These are phyloP conservation scores for Anguilla megastoma DNA, from an alignment of 2,797 vertebrate species.

Conservation along the genomic window DNA sequence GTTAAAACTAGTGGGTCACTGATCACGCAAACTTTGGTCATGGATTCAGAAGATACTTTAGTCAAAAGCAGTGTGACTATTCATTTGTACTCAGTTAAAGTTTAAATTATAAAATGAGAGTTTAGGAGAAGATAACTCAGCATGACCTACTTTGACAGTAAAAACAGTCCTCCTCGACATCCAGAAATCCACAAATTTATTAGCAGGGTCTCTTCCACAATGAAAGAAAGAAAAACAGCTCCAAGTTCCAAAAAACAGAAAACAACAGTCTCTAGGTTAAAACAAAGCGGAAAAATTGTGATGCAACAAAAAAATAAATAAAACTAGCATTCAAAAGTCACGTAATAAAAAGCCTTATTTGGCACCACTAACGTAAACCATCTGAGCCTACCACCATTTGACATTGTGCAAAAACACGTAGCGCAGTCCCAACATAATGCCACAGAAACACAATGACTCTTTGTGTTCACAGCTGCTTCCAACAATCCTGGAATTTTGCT, in stretches of 20 bases:
- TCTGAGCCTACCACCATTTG: slow-evolving; percentile 58
- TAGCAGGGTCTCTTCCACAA: neutral
- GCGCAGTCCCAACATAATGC: slow-evolving; percentile 51
- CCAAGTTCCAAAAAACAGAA: neutral
- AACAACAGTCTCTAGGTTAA: neutral
- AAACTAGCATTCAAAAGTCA: slow-evolving; percentile 28
- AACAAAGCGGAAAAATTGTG: neutral
- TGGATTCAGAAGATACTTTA: neutral
- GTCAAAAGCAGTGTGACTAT: slow-evolving; percentile 29
- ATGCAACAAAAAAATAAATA: slow-evolving; percentile 7
- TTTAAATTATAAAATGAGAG: slow-evolving; percentile 48
- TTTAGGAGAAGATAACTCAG: slow-evolving; percentile 50
- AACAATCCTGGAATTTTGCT: slow-evolving; percentile 53
- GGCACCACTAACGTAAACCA: slow-evolving; percentile 65
- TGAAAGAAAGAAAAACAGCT: slow-evolving; percentile 16
- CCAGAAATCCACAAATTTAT: neutral
- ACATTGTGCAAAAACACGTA: slow-evolving; percentile 51
- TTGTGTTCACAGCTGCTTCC: slow-evolving; percentile 58
- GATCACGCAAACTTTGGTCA: neutral
- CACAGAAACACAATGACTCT: slow-evolving; percentile 56
- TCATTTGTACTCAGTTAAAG: slow-evolving; percentile 63
- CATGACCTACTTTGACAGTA: slow-evolving; percentile 57
- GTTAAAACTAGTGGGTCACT: neutral
- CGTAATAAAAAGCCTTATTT: slow-evolving; percentile 48
- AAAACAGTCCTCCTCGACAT: slow-evolving; percentile 36